Percentiles rank a stretch among this genome's conserved stretches.
These are phyloP conservation scores for Drosophila burlai DNA, from an alignment of 1,140 invertebrate species.

Conservation along the genomic window DNA sequence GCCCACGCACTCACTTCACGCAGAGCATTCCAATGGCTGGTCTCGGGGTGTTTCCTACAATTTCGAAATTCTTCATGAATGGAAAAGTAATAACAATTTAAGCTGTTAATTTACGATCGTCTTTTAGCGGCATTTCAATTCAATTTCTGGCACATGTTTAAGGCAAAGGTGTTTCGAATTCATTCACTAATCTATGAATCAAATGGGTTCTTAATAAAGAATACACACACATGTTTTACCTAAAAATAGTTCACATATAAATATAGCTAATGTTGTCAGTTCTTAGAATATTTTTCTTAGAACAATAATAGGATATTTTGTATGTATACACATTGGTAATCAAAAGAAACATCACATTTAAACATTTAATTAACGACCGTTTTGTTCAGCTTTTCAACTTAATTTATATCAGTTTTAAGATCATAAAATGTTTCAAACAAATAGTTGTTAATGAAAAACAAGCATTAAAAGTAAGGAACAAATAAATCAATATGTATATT, in stretches of 20 bases:
- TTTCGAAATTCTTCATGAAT: slow-evolving; percentile 35
- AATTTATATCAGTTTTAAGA: background rate
- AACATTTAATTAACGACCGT: slow-evolving; percentile 1
- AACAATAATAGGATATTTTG: background rate
- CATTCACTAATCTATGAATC: background rate
- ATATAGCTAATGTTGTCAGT: background rate
- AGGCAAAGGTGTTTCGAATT: slow-evolving; percentile 3
- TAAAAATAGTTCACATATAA: background rate
- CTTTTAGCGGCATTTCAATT: slow-evolving; percentile 1
- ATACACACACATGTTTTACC: too few species aligned
- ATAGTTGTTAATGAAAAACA: background rate
- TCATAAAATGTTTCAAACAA: background rate
- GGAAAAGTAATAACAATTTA: slow-evolving; percentile 16
- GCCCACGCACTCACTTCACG: slow-evolving; percentile 31
- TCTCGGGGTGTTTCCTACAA: background rate
- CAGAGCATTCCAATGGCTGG: slow-evolving; percentile 23
- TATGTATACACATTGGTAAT: background rate
- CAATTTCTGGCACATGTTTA: background rate
- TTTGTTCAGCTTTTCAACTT: background rate
- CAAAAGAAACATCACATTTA: background rate
- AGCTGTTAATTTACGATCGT: slow-evolving; percentile 16
- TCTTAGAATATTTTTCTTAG: background rate
- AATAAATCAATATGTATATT: background rate
- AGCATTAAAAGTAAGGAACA: background rate
- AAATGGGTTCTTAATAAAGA: slow-evolving; percentile 1